Percentiles rank a stretch among this genome's conserved stretches.
Conservation (phyloP, 2,113 vertebrate genomes). For the Bufo bufo region DNA sequence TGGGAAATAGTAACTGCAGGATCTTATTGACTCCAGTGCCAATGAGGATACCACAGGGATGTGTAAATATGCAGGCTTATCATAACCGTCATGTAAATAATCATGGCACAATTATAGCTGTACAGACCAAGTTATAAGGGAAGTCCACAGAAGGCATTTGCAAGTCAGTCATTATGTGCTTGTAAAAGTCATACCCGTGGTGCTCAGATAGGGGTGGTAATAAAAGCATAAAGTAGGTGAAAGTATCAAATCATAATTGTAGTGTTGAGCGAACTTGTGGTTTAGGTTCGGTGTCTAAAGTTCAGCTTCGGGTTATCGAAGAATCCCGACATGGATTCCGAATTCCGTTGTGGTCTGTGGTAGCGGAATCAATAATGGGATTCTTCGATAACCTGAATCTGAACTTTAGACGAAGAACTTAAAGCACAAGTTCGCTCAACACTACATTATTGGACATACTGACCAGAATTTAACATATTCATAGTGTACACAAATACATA, state of each 20-base stretch:
- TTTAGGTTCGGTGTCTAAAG: no score
- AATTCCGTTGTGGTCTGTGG: no score
- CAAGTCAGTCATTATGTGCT: slow-evolving; percentile 1
- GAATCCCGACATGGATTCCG: no score
- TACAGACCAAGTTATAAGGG: not conserved
- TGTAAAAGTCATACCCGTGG: not conserved
- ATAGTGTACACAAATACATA: not conserved
- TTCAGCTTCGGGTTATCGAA: no score
- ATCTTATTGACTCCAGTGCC: slow-evolving; percentile 25
- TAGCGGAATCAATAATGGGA: no score
- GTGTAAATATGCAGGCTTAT: slow-evolving; percentile 22
- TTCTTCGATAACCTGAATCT: no score
- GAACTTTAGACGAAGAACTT: no score
- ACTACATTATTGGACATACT: not conserved
- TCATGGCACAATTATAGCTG: slow-evolving; percentile 18
- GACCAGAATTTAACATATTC: not conserved
- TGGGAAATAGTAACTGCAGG: slow-evolving; percentile 30
- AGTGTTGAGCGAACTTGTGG: no score
- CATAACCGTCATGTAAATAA: slow-evolving; percentile 38
- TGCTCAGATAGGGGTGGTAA: not conserved
- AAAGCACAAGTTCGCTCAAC: no score
- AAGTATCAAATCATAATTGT: not conserved
- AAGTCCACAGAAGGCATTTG: not conserved
- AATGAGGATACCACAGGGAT: slow-evolving; percentile 7
- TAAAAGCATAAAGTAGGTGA: no score